phyloP scores from a whole-genome alignment of 2,797 vertebrate species.

The Enteromius argenteus region DNA sequence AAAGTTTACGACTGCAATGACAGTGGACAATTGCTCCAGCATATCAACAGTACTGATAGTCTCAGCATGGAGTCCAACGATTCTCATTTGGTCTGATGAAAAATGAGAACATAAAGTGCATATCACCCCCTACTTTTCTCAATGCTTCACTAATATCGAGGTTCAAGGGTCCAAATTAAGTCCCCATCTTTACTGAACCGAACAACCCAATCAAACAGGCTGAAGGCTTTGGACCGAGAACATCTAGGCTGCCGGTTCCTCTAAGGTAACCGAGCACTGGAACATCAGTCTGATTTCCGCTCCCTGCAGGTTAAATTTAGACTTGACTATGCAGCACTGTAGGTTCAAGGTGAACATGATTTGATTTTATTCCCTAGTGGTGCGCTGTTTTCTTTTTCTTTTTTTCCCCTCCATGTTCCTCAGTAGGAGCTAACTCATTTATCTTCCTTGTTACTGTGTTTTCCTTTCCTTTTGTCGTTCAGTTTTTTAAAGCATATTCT shows the following conservation, averaged over 20 bases:
- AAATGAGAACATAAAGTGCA: slow-evolving; percentile 27
- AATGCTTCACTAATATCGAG: neutral
- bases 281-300: slow-evolving; percentile 66
- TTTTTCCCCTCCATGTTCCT: slow-evolving; percentile 68
- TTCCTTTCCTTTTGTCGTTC: slow-evolving; percentile 50
- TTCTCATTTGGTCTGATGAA: slow-evolving; percentile 6
- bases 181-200: neutral
- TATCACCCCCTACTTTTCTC: neutral
- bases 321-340: slow-evolving; percentile 70
- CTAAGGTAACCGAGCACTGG: slow-evolving; percentile 42
- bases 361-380: slow-evolving; percentile 79
- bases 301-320: slow-evolving; percentile 79
- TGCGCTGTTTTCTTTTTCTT: slow-evolving; percentile 71
- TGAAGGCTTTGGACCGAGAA: slow-evolving; percentile 21
- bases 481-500: slow-evolving; percentile 75
- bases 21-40: slow-evolving; percentile 10
- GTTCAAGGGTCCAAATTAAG: slow-evolving; percentile 15
- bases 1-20: slow-evolving; percentile 29
- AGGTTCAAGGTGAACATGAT: slow-evolving; percentile 82
- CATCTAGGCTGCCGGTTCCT: slow-evolving; percentile 36
- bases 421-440: slow-evolving; percentile 79
- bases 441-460: slow-evolving; percentile 76
- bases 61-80: neutral
- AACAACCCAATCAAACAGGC: slow-evolving; percentile 12
- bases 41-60: neutral